Conservation (phyloP, 2,113 vertebrate species). For the Podarcis raffonei region DNA sequence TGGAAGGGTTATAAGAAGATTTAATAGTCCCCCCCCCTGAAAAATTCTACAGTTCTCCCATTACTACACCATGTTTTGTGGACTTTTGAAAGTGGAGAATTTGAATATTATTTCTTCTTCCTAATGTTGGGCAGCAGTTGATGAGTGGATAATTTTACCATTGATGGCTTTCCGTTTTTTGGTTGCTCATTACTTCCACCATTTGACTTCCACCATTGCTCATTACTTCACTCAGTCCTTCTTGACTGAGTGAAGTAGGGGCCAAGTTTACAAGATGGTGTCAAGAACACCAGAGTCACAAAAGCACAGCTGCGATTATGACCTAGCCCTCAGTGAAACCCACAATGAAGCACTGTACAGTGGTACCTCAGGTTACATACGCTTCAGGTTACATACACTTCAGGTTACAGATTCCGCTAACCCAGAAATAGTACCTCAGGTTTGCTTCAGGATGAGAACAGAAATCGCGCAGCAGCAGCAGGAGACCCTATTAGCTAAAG, state of each 20-base stretch:
- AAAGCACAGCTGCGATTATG: not conserved
- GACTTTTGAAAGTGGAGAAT: conserved; percentile 2
- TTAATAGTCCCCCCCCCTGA: too few relatives aligned
- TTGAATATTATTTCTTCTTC: conserved; percentile 8
- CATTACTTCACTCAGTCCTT: too few relatives aligned
- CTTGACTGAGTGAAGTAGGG: not conserved
- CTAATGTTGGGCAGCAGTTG: not conserved
- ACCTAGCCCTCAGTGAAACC: not conserved
- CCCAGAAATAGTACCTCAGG: too few relatives aligned
- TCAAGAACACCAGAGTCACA: not conserved
- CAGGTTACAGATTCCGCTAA: too few relatives aligned
- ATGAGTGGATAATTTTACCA: not conserved
- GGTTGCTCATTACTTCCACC: accelerated
- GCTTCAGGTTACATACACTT: too few relatives aligned
- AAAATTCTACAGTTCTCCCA: too few relatives aligned
- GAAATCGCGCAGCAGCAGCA: too few relatives aligned
- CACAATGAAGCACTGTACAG: not conserved
- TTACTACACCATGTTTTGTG: not conserved
- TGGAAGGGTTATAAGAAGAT: too few relatives aligned
- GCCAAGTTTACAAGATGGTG: not conserved
- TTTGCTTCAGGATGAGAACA: too few relatives aligned
- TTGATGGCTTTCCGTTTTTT: not conserved
- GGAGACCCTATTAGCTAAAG: too few relatives aligned
- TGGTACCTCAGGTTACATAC: too few relatives aligned
- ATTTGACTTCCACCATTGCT: not conserved